These are phyloP conservation scores for Meleagris gallopavo DNA, from an alignment of 2,113 vertebrate genomes.

Conservation along the genomic window DNA sequence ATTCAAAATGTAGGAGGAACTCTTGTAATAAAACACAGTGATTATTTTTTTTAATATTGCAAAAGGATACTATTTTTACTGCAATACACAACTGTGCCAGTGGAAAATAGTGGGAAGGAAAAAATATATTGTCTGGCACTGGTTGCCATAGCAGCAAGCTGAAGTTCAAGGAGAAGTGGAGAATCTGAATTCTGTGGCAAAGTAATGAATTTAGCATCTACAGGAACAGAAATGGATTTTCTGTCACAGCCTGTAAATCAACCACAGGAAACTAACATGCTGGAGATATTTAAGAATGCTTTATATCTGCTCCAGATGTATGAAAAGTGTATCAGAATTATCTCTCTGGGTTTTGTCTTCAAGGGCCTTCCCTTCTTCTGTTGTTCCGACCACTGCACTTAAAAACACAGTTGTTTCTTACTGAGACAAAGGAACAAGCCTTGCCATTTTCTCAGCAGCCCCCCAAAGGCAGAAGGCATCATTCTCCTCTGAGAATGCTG, in stretches of 20 bases:
- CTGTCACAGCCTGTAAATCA: conserved; percentile 79
- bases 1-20: background rate
- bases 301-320: conserved; percentile 62
- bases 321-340: conserved; percentile 47
- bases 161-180: conserved; percentile 78
- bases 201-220: conserved; percentile 84
- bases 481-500: rapidly evolving
- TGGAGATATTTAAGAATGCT: conserved; percentile 66
- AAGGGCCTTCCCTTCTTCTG: background rate
- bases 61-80: conserved; percentile 54
- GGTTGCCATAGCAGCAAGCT: conserved; percentile 78
- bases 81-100: conserved; percentile 54
- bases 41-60: conserved; percentile 28
- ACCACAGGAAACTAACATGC: conserved; percentile 67
- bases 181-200: conserved; percentile 78
- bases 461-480: background rate
- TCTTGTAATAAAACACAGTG: background rate
- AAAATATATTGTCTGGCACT: conserved; percentile 62
- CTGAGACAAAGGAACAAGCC: background rate
- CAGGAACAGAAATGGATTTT: conserved; percentile 82
- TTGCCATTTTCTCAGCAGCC: background rate
- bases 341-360: conserved; percentile 20
- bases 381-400: background rate
- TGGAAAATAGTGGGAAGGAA: conserved; percentile 55
- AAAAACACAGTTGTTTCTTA: background rate